Conservation (phyloP, 2,797 vertebrate species). For the Leptoclinus maculatus region DNA sequence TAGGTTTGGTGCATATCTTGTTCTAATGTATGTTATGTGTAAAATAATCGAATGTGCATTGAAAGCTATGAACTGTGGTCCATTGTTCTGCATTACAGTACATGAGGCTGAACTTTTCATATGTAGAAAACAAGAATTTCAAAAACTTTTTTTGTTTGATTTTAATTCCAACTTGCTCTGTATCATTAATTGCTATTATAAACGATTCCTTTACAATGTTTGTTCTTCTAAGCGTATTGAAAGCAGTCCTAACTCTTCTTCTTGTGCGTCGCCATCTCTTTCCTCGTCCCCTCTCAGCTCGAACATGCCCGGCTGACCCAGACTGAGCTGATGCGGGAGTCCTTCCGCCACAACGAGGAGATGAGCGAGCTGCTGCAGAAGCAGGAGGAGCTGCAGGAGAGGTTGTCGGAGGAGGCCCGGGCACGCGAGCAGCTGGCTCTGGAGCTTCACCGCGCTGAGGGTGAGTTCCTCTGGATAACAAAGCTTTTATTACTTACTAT, state of each 20-base stretch:
- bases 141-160: not conserved
- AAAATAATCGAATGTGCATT: not conserved
- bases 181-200: not conserved
- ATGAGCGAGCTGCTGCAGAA: slow-evolving; percentile 88
- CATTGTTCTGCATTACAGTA: not conserved
- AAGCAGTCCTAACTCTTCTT: not conserved
- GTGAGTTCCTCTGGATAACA: slow-evolving; percentile 73
- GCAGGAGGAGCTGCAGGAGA: slow-evolving; percentile 94
- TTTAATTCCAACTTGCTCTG: not conserved
- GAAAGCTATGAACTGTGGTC: not conserved
- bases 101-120: not conserved
- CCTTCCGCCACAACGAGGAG: slow-evolving; percentile 92
- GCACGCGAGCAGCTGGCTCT: slow-evolving; percentile 92
- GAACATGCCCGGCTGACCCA: slow-evolving; percentile 95
- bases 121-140: not conserved
- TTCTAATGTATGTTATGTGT: not conserved
- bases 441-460: slow-evolving; percentile 94
- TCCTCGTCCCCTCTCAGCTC: slow-evolving; percentile 81
- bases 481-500: not conserved
- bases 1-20: not conserved
- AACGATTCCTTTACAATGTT: not conserved
- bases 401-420: slow-evolving; percentile 88
- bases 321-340: slow-evolving; percentile 94
- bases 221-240: not conserved
- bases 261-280: slow-evolving; percentile 1